Evolutionary conservation across 2,888 invertebrate species (phyloP).

Genomic region (Dasysyrphus tricinctus): DNA sequence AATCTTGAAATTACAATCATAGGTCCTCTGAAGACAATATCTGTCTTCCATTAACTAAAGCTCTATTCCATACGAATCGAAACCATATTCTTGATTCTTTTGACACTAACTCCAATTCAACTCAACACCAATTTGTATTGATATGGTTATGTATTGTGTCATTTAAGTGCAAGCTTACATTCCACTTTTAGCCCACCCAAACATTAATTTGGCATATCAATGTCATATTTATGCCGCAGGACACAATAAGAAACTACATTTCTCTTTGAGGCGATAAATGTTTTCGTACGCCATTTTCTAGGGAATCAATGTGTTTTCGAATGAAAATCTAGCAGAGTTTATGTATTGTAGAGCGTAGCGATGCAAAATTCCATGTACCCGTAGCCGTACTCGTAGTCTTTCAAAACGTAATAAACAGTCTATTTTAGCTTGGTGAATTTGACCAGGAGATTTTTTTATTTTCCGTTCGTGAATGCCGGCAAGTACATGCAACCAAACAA

Average conservation of each 20-base stretch:
- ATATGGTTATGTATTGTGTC: conserved; percentile 25
- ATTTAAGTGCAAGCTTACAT: conserved; percentile 51
- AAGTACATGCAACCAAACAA: too few species aligned
- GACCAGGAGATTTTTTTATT: neutral
- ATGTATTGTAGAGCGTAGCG: neutral
- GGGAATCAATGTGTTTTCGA: conserved; percentile 9
- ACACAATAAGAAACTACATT: conserved; percentile 51
- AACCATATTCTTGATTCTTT: too few species aligned
- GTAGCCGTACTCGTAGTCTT: neutral
- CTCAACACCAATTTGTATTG: neutral
- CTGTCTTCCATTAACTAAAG: too few species aligned
- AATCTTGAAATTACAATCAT: too few species aligned
- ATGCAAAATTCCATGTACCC: conserved; percentile 16
- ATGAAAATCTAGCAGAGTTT: neutral
- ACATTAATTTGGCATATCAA: conserved; percentile 40
- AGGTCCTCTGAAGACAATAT: too few species aligned
- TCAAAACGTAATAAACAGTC: neutral
- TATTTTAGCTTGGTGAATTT: conserved; percentile 5
- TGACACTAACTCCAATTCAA: neutral
- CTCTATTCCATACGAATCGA: too few species aligned
- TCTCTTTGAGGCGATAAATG: conserved; percentile 2
- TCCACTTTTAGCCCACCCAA: conserved; percentile 27
- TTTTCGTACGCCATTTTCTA: conserved; percentile 43
- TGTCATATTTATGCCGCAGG: neutral
- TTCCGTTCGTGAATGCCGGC: too few species aligned